A percentile compares a stretch with the other conserved stretches of the same genome.
Evolutionary conservation across 2,113 vertebrate species (phyloP).

Genomic region (Terrapene triunguis): DNA sequence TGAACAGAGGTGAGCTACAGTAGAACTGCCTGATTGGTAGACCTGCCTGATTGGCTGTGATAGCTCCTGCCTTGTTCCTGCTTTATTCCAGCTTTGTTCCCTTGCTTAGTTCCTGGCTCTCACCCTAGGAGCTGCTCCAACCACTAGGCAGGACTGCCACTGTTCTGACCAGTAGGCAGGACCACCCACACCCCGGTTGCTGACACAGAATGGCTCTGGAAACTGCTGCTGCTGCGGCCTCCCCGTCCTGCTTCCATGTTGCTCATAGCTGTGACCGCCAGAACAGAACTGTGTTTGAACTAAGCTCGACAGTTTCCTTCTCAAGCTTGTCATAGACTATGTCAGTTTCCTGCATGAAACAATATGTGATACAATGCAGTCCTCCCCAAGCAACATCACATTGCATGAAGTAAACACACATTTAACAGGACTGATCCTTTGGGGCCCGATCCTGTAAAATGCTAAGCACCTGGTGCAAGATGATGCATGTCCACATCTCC

Average conservation of each 20-base stretch:
- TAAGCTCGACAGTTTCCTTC: not conserved
- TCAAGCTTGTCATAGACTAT: not conserved
- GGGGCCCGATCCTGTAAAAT: fast-evolving
- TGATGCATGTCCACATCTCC: fast-evolving
- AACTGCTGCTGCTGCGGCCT: not conserved
- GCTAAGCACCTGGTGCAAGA: not conserved
- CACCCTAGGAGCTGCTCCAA: not conserved
- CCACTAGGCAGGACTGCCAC: not conserved
- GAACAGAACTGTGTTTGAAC: not conserved
- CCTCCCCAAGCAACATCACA: fast-evolving
- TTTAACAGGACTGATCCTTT: not conserved
- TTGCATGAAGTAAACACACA: not conserved
- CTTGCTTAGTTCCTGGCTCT: not conserved
- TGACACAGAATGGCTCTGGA: not conserved
- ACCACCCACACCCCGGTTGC: not conserved
- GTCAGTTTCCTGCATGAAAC: not conserved
- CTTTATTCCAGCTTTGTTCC: not conserved
- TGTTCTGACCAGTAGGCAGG: not conserved
- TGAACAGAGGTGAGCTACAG: not conserved
- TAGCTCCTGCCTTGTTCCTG: not conserved
- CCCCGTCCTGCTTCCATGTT: not conserved
- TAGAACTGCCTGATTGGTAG: not conserved
- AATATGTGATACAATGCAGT: not conserved
- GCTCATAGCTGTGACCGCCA: not conserved
- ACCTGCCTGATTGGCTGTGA: not conserved